Base-by-base conservation (phyloP, 2,113 vertebrate species). In the Mus pahari region DNA sequence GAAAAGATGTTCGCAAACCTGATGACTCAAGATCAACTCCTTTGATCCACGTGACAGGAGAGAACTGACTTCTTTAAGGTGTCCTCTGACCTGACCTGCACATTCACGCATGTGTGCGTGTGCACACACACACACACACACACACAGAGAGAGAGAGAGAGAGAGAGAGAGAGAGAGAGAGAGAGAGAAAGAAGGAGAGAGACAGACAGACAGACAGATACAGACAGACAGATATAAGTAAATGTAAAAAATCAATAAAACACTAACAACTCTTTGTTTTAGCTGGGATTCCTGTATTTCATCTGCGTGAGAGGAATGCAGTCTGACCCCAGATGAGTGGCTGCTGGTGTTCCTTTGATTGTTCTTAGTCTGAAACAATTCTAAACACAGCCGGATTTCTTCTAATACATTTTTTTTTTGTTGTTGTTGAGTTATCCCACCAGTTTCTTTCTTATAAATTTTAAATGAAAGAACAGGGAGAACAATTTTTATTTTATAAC, bases 391-490 rank as follows among this genome's bases (percentile, higher is more conserved):
- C n/a, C 33, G n/a, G 68, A 86, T 60, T 89, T 4, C 13, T 94
- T 92, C 58, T 9, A 71, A 36, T 75, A 86, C 26, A 13, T 74
- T 86, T 92, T 45, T 31, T 75, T 93, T 83, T 33, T 74, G 82
- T 92, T 45, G 24, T 75, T 93, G 87, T 33, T 71, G 36, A 68
- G n/a, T 24, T 60, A 71, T 1, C 70, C 7, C 55, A 36, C 3
- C 31, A 68, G 92, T 31, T 84, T 88, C 74, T 95, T 55, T 55
- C 19, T 94, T 92, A 81, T 50, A 53, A 71, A 81, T 78, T 64
- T 83, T 60, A n/a, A 50, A 66, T 26, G 33, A 1, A 42, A 93
- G 28, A 87, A 83, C 77, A 66, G 36, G 24, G 24, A 92, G 19
- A 87, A 71, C 7, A 7, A 24, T 66, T 60, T 70, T 22, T 16